Evolutionary conservation across 2,888 invertebrate genomes (phyloP).

Genomic region (Scaptomyza tumidula): DNA sequence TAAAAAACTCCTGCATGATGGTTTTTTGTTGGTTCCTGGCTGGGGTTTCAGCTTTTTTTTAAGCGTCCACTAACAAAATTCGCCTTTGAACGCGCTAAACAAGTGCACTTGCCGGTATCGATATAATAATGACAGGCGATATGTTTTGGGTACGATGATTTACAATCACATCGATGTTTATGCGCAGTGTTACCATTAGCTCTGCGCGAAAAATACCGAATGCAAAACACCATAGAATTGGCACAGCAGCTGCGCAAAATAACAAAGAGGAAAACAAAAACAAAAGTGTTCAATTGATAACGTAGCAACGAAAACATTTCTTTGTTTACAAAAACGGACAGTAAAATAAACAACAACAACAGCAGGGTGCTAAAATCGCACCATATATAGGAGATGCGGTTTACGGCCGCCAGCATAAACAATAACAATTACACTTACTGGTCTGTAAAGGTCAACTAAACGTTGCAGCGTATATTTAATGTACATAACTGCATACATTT

Average conservation of each 20-base stretch:
- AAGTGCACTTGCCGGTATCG: constrained; percentile 53
- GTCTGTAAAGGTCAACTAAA: constrained; percentile 23
- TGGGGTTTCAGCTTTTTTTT: not conserved
- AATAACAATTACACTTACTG: constrained; percentile 22
- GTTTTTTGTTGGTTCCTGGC: not conserved
- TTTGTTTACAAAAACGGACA: constrained; percentile 45
- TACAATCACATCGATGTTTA: not conserved
- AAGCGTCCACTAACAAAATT: constrained; percentile 9
- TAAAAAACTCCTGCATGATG: constrained; percentile 77
- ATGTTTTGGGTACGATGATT: too few relatives aligned
- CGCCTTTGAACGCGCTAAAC: constrained; percentile 48
- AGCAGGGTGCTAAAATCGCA: constrained; percentile 10
- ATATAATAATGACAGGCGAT: not conserved
- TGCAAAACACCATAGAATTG: constrained; percentile 17
- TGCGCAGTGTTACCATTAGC: constrained; percentile 2
- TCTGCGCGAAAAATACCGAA: not conserved
- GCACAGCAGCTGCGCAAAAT: constrained; percentile 36
- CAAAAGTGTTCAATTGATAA: constrained; percentile 41
- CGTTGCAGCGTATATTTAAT: not conserved
- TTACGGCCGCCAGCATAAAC: constrained; percentile 6
- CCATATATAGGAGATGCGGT: constrained; percentile 28
- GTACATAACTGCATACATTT: not conserved
- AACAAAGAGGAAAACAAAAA: constrained; percentile 32
- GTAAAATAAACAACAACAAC: constrained; percentile 16
- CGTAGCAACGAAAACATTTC: constrained; percentile 26